Evolutionary conservation across 2,888 invertebrate genomes (phyloP), one percentile per base, ranked within the genome.

Genomic region (Morpho achilles): DNA sequence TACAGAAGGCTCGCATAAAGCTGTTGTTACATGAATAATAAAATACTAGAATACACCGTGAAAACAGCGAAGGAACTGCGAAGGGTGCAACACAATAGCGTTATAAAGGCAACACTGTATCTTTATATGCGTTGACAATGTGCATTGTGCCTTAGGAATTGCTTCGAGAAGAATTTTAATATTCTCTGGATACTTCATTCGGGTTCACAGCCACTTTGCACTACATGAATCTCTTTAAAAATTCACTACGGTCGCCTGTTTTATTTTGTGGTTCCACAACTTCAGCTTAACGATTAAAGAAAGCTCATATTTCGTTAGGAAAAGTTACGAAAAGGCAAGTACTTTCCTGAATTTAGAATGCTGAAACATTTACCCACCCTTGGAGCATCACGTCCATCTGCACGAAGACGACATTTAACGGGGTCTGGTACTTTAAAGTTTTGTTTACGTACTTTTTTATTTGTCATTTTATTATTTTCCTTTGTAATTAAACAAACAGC

Each of bases 71-170:
- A 84, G 84, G 79, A 84, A 81, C 77, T 76, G 80, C 80, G 79
- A 77, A 78, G 84, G 82, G 71, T 76, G 84, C 79, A 75, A 72
- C 75, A 89, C 89, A 89, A 89, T 88, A 74, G 85, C 70, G 76
- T 74, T 84, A 81, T 87, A 83, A 87, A 87, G 71, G 87, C 86
- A 84, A 87, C 88, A 85, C 66, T 87, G 86, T 87, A 82, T 80
- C 78, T 86, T 87, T 84, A 84, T 84, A 83, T 75, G 77, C 82
- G 83, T 83, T 86, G 86, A 88, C 87, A 88, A 83, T 86, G 80
- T 82, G 82, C 81, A 87, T 83, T 87, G 87, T 86, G 79, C 82
- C 76, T 80, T 75, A 80, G 71, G 73, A 72, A 65, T 52, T 65
- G 65, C 65, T 64, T 62, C 62, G 69, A 55, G 67, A 66, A 69